Percentiles rank a stretch among this genome's conserved stretches.
Conservation (phyloP, 92 coral and sea anemone genomes). For the Paragorgia papillata region DNA sequence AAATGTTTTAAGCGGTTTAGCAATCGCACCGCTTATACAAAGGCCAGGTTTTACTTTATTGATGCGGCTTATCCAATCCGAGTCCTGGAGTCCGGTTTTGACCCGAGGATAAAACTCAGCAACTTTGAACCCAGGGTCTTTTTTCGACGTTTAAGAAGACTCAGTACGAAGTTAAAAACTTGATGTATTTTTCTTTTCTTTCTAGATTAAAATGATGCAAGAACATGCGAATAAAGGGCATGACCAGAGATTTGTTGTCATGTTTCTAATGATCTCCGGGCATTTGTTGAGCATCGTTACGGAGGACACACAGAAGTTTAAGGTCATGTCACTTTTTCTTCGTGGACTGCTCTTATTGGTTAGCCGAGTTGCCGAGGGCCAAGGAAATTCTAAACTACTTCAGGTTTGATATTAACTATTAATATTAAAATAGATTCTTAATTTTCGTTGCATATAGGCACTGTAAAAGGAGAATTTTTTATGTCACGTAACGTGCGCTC, state of each 20-base stretch:
- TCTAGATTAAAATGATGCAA: conserved; percentile 20
- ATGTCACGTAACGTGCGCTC: no score
- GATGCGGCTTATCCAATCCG: no score
- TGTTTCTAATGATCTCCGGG: conserved; percentile 26
- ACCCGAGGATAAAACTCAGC: no score
- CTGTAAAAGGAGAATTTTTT: no score
- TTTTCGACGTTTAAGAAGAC: no score
- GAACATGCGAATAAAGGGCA: conserved; percentile 7
- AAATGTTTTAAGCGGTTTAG: no score
- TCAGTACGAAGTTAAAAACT: neutral
- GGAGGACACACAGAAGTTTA: conserved; percentile 19
- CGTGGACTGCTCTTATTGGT: conserved; percentile 4
- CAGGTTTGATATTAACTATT: neutral
- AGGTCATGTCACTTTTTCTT: neutral
- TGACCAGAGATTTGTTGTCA: conserved; percentile 7
- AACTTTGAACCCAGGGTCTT: neutral
- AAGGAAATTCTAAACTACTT: neutral
- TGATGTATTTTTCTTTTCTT: neutral
- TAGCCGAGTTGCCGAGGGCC: neutral
- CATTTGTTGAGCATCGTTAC: conserved; percentile 1
- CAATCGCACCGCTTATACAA: no score
- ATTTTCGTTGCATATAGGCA: no score
- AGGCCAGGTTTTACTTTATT: no score
- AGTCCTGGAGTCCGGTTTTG: no score
- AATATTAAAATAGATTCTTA: no score